Percentiles rank a stretch among this genome's conserved stretches.
Evolutionary conservation across 2,888 invertebrate species (phyloP).

Genomic region (Tridacna gigas): DNA sequence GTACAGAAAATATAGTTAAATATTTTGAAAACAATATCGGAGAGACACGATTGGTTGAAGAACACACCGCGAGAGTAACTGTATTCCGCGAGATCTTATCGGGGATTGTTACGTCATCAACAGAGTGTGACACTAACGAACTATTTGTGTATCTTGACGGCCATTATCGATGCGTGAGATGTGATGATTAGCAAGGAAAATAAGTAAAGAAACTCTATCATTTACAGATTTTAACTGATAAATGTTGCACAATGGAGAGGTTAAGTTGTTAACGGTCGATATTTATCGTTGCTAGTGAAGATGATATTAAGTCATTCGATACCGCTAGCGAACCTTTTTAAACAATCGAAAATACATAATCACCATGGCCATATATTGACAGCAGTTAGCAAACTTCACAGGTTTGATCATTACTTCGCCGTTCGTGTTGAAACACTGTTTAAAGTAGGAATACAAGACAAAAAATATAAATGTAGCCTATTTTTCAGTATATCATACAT

Average conservation of each 20-base stretch:
- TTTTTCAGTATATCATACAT: too few species aligned
- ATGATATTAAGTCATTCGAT: too few species aligned
- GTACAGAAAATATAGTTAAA: not conserved
- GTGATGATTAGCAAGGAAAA: conserved; percentile 4
- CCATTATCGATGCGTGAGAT: conserved; percentile 12
- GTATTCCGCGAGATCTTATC: conserved; percentile 27
- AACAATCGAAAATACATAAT: too few species aligned
- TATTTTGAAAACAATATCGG: conserved; percentile 20
- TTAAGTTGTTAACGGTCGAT: conserved; percentile 9
- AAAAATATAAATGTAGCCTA: too few species aligned
- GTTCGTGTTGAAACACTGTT: too few species aligned
- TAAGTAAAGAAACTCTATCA: conserved; percentile 16
- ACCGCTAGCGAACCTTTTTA: too few species aligned
- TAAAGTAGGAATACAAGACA: too few species aligned
- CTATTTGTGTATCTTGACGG: conserved; percentile 43
- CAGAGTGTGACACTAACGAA: conserved; percentile 53
- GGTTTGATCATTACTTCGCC: too few species aligned
- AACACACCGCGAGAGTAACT: conserved; percentile 21
- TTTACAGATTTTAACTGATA: conserved; percentile 21
- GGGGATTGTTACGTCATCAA: conserved; percentile 39
- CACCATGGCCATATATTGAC: too few species aligned
- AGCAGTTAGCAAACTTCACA: too few species aligned
- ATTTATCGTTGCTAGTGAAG: not conserved
- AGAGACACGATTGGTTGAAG: conserved; percentile 20
- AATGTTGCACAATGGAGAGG: not conserved